Conservation (phyloP, 2,797 vertebrate genomes). For the Manis javanica region DNA sequence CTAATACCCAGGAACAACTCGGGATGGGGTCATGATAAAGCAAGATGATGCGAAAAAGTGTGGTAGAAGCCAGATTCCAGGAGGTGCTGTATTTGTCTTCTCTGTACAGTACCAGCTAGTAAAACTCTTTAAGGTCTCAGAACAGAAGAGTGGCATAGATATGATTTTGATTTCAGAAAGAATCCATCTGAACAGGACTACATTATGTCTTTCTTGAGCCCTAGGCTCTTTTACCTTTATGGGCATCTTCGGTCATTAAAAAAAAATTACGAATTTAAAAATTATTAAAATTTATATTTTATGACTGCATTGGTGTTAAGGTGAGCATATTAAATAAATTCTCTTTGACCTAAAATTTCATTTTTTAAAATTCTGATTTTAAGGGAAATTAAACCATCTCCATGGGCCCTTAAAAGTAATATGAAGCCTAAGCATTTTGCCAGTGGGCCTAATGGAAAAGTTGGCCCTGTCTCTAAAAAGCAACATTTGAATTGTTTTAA, state of each 20-base stretch:
- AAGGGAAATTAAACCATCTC: conserved; percentile 35
- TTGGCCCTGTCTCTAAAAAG: neutral
- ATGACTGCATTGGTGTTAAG: neutral
- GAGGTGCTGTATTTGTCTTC: neutral
- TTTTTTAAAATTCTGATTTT: conserved; percentile 1
- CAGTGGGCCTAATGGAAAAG: neutral
- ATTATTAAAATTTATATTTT: conserved; percentile 5
- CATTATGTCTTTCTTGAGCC: neutral
- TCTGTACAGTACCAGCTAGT: neutral
- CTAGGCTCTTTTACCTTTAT: neutral
- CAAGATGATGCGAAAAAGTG: neutral
- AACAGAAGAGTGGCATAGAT: neutral
- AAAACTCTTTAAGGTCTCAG: neutral
- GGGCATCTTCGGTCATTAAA: neutral
- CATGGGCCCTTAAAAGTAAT: neutral
- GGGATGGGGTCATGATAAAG: neutral
- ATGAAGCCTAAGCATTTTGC: neutral
- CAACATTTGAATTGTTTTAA: neutral
- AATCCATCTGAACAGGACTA: neutral
- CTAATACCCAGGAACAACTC: neutral
- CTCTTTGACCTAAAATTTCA: conserved; percentile 21
- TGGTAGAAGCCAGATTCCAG: neutral
- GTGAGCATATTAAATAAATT: neutral
- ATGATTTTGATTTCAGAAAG: conserved; percentile 17
- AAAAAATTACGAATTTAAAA: neutral